Conservation (phyloP, 1,140 invertebrate species). For the Caenorhabditis latens region DNA sequence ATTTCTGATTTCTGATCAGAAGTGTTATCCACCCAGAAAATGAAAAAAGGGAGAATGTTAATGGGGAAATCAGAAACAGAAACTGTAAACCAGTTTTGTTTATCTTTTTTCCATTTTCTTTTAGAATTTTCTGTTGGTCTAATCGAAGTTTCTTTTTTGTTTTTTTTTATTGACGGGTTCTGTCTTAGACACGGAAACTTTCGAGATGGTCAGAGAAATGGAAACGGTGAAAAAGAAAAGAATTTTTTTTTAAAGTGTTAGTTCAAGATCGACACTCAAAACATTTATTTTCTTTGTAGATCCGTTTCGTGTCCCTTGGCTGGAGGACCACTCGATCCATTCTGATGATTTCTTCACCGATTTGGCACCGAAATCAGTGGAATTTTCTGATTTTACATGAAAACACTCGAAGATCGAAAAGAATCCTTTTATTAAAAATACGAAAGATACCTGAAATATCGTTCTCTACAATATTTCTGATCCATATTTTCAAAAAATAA, state of each 20-base stretch:
- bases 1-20: constrained; percentile 6
- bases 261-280: no score
- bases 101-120: not conserved
- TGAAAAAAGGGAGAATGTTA: no score
- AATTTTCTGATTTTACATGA: no score
- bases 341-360: no score
- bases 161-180: not conserved
- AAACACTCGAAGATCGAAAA: not conserved
- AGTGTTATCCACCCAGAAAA: no score
- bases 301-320: no score
- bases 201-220: not conserved
- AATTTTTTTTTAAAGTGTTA: no score
- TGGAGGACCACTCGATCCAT: no score
- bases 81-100: constrained; percentile 21
- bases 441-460: constrained; percentile 38
- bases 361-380: not conserved
- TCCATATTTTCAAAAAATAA: constrained; percentile 40
- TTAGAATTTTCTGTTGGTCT: not conserved
- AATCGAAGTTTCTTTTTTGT: not conserved
- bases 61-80: not conserved
- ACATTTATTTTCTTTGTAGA: no score
- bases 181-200: constrained; percentile 25
- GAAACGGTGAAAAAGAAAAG: not conserved
- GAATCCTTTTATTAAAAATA: constrained; percentile 12
- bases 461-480: constrained; percentile 13